These are phyloP conservation scores for Gobionotothen gibberifrons DNA, from an alignment of 2,797 vertebrate species.

Conservation along the genomic window DNA sequence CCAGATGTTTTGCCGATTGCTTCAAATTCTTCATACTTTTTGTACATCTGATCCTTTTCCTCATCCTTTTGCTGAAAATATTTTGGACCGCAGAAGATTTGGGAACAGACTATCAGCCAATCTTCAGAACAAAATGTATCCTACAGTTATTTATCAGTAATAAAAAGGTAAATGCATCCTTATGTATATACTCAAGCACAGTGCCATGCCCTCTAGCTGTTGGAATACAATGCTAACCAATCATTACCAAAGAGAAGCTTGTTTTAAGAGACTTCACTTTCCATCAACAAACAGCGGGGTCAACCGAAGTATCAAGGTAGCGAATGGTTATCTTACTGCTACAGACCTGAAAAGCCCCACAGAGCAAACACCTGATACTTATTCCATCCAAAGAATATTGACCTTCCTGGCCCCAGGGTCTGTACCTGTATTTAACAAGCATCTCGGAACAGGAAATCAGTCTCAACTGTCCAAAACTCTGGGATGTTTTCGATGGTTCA, in stretches of 20 bases:
- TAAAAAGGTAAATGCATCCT: not conserved
- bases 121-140: not conserved
- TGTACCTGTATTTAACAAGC: not conserved
- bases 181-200: too few species aligned
- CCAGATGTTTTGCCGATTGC: conserved; percentile 1
- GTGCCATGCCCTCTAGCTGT: not conserved
- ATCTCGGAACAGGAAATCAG: conserved; percentile 8
- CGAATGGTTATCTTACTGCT: not conserved
- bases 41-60: not conserved
- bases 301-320: not conserved
- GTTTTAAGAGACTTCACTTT: not conserved
- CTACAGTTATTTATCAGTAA: not conserved
- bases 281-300: not conserved
- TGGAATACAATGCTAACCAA: not conserved
- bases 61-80: not conserved
- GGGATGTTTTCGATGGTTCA: not conserved
- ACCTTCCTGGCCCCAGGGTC: not conserved
- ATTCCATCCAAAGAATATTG: too few species aligned
- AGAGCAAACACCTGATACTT: too few species aligned
- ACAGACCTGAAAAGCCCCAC: not conserved
- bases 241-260: not conserved
- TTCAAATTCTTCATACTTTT: not conserved
- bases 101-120: not conserved
- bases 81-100: not conserved
- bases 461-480: not conserved